A percentile compares a stretch with the other conserved stretches of the same genome.
Conservation (phyloP, 2,797 vertebrate genomes). For the Clarias pachynema region DNA sequence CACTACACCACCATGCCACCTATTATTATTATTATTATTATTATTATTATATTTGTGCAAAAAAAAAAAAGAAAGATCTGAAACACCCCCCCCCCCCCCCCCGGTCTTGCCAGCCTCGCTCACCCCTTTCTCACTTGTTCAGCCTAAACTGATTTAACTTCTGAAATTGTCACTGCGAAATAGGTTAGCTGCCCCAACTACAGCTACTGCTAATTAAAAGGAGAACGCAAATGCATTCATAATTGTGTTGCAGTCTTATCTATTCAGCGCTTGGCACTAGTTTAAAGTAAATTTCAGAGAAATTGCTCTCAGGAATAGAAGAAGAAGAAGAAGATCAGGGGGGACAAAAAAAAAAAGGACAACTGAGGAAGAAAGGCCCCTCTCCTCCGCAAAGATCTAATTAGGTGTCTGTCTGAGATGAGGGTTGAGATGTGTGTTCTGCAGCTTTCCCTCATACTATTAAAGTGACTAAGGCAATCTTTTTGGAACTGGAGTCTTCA, state of each 20-base stretch:
- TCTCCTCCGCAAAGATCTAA: slow-evolving; percentile 48
- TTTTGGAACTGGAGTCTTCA: slow-evolving; percentile 41
- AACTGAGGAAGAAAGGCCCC: slow-evolving; percentile 26
- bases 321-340: slow-evolving; percentile 20
- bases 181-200: slow-evolving; percentile 72
- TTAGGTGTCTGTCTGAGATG: slow-evolving; percentile 63
- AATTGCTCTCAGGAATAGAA: slow-evolving; percentile 62
- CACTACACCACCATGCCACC: too few relatives aligned
- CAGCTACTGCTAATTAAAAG: slow-evolving; percentile 77
- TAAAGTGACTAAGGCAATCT: slow-evolving; percentile 66
- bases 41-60: too few relatives aligned
- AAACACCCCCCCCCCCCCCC: not conserved
- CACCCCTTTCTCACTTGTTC: slow-evolving; percentile 64
- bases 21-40: too few relatives aligned
- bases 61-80: not conserved
- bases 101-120: not conserved
- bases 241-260: slow-evolving; percentile 77
- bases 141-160: slow-evolving; percentile 74
- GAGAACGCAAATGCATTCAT: slow-evolving; percentile 76
- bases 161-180: slow-evolving; percentile 74
- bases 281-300: slow-evolving; percentile 68
- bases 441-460: slow-evolving; percentile 64
- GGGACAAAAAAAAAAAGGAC: not conserved
- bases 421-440: slow-evolving; percentile 59
- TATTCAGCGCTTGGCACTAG: slow-evolving; percentile 68